Base-by-base conservation (phyloP, 37 sponge, comb jelly and placozoan species). In the Eunapius fragilis region DNA sequence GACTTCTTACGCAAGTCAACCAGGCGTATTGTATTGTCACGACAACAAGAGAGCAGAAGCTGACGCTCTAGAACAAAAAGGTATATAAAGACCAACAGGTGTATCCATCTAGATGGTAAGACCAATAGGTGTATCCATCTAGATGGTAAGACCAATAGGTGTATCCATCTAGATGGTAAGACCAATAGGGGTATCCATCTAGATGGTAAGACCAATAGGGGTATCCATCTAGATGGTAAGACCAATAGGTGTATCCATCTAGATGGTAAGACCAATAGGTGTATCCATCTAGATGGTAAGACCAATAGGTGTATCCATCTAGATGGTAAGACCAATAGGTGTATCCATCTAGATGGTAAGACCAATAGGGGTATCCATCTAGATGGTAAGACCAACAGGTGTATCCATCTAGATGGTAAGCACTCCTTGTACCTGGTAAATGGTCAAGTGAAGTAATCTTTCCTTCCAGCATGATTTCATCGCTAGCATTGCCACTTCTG, bases 1-100 rank as follows among this genome's bases (percentile, higher is more conserved):
- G 92, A 87, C 73, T 92, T 92, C 86, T 94, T 78, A 31, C 95
- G 77, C 17, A 98, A 89, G 83, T 98, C 96, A 32, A 98, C 91
- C 34, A 98, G 83, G 31, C 95, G 82, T 19, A 98, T 83, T 28
- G 93, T 89, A 68, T 96, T 92, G 78, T 94, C 95, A 37, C 92
- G 80, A 31, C 93, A 92, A 75, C 95, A 91, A 84, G 93, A 93
- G 71, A 96, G 84, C 35, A 96, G 84, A 49, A 80, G 81, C 25
- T 84, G 80, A 17, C 90, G 87, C 31, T 96, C 97, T 92, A 77
- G 6, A 41, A 6, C 6, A 6, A 9, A 41, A 41, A 6, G 6
- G 6, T 41, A 6, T 41, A 9, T 41, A 9, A 41, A 6, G 41
- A 41, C 41, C 41, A 41, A 3, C 32, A n/a, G n/a, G n/a, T n/a